These are phyloP conservation scores for Parnassius orleans DNA, from an alignment of 2,888 invertebrate species.

Conservation along the genomic window DNA sequence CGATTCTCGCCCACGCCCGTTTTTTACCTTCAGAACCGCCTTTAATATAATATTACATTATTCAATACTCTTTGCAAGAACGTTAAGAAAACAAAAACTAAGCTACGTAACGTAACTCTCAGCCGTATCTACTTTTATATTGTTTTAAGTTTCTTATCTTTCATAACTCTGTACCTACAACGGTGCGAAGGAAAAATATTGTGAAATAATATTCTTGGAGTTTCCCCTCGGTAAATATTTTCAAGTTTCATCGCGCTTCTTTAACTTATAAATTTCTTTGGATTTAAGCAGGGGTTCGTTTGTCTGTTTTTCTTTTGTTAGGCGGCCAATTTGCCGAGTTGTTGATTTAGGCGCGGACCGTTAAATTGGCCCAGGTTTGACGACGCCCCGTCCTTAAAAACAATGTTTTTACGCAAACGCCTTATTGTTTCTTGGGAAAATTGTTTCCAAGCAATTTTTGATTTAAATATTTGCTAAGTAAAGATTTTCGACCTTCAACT, in stretches of 20 bases:
- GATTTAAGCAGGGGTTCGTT: neutral
- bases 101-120: no score
- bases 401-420: neutral
- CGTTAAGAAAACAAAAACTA: no score
- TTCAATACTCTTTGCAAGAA: no score
- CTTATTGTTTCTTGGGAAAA: conserved; percentile 1
- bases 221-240: conserved; percentile 19
- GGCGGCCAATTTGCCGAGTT: conserved; percentile 21
- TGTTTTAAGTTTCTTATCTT: conserved; percentile 11
- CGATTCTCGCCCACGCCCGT: no score
- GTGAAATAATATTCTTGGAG: conserved; percentile 19
- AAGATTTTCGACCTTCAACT: no score
- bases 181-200: conserved; percentile 18
- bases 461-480: no score
- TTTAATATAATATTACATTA: no score
- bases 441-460: neutral
- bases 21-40: no score
- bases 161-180: neutral
- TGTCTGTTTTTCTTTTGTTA: conserved; percentile 24
- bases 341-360: conserved; percentile 20
- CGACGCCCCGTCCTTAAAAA: conserved; percentile 5
- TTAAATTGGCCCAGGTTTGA: conserved; percentile 16
- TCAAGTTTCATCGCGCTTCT: conserved; percentile 7
- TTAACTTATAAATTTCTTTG: conserved; percentile 14
- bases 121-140: neutral